Base-by-base conservation (phyloP, 2,797 vertebrate genomes). In the Sparus aurata region DNA sequence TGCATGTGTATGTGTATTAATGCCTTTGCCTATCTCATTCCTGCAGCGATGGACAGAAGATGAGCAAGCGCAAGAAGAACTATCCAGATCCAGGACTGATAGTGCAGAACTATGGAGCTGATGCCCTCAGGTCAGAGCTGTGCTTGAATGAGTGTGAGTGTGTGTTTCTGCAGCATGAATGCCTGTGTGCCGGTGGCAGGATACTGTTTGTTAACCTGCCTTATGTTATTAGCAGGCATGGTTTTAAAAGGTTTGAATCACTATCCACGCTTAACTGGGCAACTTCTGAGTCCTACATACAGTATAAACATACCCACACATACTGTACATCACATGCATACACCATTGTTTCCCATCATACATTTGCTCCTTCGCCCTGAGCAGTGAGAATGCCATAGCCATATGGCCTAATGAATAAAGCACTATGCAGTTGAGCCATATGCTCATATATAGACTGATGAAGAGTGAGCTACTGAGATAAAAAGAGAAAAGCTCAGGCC, bases 21-120 rank as follows among this genome's bases (percentile, higher is more conserved):
- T 86, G 82, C 74, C 75, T 91, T 75, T 80, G 62, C 75, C 71
- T 84, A 77, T 83, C 63, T 75, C 70, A 22, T 70, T 85, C 87
- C 71, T 83, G 64, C 89, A 99, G 98, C 77, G 98, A 99, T 94
- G 98, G 98, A 71, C 98, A 99, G 88, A 99, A 99, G 93, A 99
- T 99, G 98, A 99, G 98, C 93, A 99, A 99, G 90, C 96, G 98
- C 46, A 99, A 99, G 94, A 99, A 99, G 96, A 99, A 99, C 91
- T 99, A 99, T 53, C 98, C 98, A 0, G 98, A 99, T 83, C 98
- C 98, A 0, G 86, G 91, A 75, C 80, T 92, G 13, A 86, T 99
- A 77, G 97, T 99, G 85, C 91, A 97, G 75, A 96, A 65, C 87
- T 99, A 98, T 0, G 98, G 98, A 61, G 97, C 98, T 0, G 98